A percentile compares a stretch with the other conserved stretches of the same genome.
Evolutionary conservation across 2,888 invertebrate species (phyloP).

Genomic region (Philopedon plagiatum): DNA sequence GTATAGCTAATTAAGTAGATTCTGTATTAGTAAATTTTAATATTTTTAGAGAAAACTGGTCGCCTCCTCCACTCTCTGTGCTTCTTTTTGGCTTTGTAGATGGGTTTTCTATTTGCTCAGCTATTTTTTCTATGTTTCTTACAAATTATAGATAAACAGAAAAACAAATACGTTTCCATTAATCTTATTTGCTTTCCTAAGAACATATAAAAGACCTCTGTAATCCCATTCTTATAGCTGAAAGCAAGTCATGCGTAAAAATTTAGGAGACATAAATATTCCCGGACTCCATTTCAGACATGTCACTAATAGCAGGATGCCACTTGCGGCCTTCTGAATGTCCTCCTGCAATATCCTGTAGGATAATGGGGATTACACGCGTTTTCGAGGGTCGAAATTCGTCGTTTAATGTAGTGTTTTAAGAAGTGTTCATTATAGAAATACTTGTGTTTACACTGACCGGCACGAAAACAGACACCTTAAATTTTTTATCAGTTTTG

Average conservation of each 20-base stretch:
- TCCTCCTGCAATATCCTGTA: conserved; percentile 40
- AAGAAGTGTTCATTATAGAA: no score
- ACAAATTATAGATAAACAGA: no score
- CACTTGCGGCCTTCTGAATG: conserved; percentile 37
- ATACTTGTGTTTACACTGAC: no score
- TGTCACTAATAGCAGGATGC: conserved; percentile 47
- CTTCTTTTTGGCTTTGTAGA: no score
- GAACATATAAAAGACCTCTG: not conserved
- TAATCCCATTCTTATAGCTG: conserved; percentile 41
- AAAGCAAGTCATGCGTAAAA: conserved; percentile 45
- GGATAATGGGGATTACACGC: conserved; percentile 36
- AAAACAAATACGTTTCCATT: conserved; percentile 1
- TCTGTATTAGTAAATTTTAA: no score
- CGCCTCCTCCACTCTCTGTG: no score
- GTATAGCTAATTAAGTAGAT: no score
- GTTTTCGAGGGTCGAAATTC: conserved; percentile 12
- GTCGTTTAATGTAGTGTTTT: not conserved
- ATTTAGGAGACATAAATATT: conserved; percentile 44
- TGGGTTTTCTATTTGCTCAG: no score
- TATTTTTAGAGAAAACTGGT: no score
- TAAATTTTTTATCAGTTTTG: no score
- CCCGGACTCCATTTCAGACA: conserved; percentile 45
- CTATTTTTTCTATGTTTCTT: no score
- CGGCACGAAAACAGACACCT: no score
- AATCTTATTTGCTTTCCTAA: conserved; percentile 15